Percentiles rank a stretch among this genome's conserved stretches.
phyloP scores from a whole-genome alignment of 2,113 vertebrate genomes.

The zebrafish (Danio rerio) region DNA sequence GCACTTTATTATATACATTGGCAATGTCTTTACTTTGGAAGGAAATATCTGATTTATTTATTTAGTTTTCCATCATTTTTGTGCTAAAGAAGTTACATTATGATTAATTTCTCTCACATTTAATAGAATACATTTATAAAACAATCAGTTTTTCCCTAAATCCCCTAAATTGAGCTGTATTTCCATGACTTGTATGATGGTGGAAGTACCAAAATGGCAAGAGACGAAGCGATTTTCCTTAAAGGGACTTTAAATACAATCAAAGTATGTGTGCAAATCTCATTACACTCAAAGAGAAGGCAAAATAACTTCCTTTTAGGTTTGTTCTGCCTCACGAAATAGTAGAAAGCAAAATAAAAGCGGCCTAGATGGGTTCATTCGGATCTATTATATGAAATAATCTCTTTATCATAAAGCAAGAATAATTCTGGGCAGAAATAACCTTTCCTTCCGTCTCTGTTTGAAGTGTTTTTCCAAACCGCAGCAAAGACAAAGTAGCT shows the following conservation, averaged over 20 bases:
- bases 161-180: neutral
- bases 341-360: slow-evolving; percentile 35
- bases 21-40: too few relatives aligned
- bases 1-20: too few relatives aligned
- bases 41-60: too few relatives aligned
- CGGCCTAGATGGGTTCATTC: slow-evolving; percentile 38
- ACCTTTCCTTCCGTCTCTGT: slow-evolving; percentile 24
- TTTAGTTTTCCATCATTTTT: too few relatives aligned
- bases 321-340: slow-evolving; percentile 13
- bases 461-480: slow-evolving; percentile 17
- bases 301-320: neutral
- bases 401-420: slow-evolving; percentile 21
- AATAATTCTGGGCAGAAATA: slow-evolving; percentile 29
- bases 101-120: too few relatives aligned
- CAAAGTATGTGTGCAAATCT: slow-evolving; percentile 27
- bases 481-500: slow-evolving; percentile 33
- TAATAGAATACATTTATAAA: too few relatives aligned
- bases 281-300: slow-evolving; percentile 38
- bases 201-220: neutral
- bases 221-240: neutral
- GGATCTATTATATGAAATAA: slow-evolving; percentile 31
- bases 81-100: too few relatives aligned
- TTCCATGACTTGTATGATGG: neutral
- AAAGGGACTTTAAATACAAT: slow-evolving; percentile 18
- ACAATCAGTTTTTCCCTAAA: too few relatives aligned